A percentile compares a stretch with the other conserved stretches of the same genome.
Evolutionary conservation across 2,113 vertebrate species (phyloP).

Genomic region (Coreoperca whiteheadi): DNA sequence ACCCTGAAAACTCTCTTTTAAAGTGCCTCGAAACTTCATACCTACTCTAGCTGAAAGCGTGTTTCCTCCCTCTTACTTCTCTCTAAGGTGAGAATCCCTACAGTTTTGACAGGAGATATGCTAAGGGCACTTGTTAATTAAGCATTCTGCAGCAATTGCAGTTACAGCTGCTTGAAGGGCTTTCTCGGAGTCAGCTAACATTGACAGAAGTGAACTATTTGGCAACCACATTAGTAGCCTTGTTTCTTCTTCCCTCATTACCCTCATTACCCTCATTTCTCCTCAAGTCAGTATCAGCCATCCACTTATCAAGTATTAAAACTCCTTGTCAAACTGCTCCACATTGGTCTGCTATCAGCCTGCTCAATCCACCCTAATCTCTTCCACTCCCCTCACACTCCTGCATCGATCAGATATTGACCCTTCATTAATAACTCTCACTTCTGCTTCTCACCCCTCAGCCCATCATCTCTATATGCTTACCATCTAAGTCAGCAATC

Average conservation of each 20-base stretch:
- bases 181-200: not conserved
- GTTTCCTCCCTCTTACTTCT: not conserved
- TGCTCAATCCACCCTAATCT: not conserved
- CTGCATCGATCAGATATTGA: not conserved
- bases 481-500: not conserved
- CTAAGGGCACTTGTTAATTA: slow-evolving; percentile 22
- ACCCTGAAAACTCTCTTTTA: not conserved
- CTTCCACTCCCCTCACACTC: not conserved
- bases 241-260: not conserved
- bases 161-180: not conserved
- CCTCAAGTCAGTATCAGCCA: not conserved
- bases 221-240: not conserved
- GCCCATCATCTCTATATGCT: not conserved
- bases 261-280: not conserved
- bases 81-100: not conserved
- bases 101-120: not conserved
- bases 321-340: not conserved
- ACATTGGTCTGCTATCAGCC: not conserved
- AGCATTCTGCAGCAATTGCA: not conserved
- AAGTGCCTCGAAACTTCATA: not conserved
- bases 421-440: not conserved
- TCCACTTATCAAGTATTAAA: not conserved
- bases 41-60: not conserved
- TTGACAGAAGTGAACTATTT: not conserved
- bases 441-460: not conserved